These are phyloP conservation scores for Furcula furcula DNA, from an alignment of 2,888 invertebrate species.

Conservation along the genomic window DNA sequence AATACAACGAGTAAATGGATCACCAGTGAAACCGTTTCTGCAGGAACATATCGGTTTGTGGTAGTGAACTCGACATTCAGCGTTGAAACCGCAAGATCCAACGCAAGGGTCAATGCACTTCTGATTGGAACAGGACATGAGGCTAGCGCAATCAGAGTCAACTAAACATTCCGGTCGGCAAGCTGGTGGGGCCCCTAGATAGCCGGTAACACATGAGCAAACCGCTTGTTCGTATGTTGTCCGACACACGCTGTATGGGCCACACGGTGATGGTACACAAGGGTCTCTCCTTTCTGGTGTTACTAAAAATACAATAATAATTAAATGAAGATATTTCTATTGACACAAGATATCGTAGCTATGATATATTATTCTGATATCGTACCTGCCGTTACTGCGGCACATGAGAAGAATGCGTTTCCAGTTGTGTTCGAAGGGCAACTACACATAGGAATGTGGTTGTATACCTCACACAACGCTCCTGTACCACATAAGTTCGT, in stretches of 20 bases:
- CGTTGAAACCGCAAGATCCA: slow-evolving; percentile 89
- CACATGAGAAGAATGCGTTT: slow-evolving; percentile 86
- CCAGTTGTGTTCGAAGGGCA: slow-evolving; percentile 86
- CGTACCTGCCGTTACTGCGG: slow-evolving; percentile 75
- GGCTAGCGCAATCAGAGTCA: slow-evolving; percentile 89
- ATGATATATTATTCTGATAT: slow-evolving; percentile 1
- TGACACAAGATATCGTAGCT: neutral
- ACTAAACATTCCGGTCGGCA: slow-evolving; percentile 92
- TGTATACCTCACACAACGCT: slow-evolving; percentile 87
- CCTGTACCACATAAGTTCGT: slow-evolving; percentile 87
- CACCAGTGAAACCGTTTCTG: slow-evolving; percentile 86
- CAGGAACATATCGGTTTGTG: slow-evolving; percentile 94
- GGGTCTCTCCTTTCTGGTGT: slow-evolving; percentile 62
- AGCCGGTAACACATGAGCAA: slow-evolving; percentile 89
- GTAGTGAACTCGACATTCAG: slow-evolving; percentile 89
- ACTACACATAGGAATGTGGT: slow-evolving; percentile 85
- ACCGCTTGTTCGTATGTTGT: slow-evolving; percentile 80
- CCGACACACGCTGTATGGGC: slow-evolving; percentile 87
- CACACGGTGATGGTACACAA: slow-evolving; percentile 89
- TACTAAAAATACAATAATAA: too few species aligned
- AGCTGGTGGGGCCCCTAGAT: slow-evolving; percentile 87
- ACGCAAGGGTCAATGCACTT: slow-evolving; percentile 91
- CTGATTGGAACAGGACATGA: slow-evolving; percentile 88
- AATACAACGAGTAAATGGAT: slow-evolving; percentile 88
- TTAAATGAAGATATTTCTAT: neutral